Evolutionary conservation across 1,140 invertebrate species (phyloP).

Genomic region (Monomorium pharaonis): DNA sequence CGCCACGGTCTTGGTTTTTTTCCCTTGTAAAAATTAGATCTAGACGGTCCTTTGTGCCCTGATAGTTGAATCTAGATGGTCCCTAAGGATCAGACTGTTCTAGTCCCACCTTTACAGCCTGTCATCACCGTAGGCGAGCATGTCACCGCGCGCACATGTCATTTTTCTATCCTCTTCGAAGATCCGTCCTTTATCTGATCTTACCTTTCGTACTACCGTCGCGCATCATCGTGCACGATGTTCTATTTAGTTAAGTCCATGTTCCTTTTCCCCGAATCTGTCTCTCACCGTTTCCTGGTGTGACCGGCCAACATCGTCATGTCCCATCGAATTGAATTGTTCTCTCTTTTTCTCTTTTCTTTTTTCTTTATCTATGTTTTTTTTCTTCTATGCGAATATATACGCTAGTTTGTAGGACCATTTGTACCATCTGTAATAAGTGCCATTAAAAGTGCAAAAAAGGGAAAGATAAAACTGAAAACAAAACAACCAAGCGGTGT

Average conservation of each 20-base stretch:
- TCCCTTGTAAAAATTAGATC: not conserved
- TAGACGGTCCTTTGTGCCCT: constrained; percentile 43
- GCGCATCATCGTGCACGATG: not conserved
- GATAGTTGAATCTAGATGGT: constrained; percentile 48
- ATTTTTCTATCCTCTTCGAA: not conserved
- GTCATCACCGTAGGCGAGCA: constrained; percentile 17
- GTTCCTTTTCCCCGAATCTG: not conserved
- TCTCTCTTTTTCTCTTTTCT: constrained; percentile 27
- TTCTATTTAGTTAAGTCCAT: constrained; percentile 14
- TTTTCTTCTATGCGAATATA: constrained; percentile 66
- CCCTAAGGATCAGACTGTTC: constrained; percentile 22
- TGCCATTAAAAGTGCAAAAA: constrained; percentile 77
- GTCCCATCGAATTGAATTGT: not conserved
- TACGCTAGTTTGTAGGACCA: constrained; percentile 81
- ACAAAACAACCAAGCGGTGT: constrained; percentile 65
- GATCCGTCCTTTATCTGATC: not conserved
- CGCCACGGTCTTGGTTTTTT: not conserved
- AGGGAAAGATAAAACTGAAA: constrained; percentile 69
- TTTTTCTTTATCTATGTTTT: not conserved
- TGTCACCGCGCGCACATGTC: not conserved
- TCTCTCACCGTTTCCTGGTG: constrained; percentile 25
- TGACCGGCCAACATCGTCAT: constrained; percentile 38
- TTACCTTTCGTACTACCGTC: not conserved
- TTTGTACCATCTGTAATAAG: constrained; percentile 84
- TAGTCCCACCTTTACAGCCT: not conserved